Evolutionary conservation across 37 sponge, comb jelly and placozoan genomes (phyloP).

Genomic region (Cladorhizidae sp.): DNA sequence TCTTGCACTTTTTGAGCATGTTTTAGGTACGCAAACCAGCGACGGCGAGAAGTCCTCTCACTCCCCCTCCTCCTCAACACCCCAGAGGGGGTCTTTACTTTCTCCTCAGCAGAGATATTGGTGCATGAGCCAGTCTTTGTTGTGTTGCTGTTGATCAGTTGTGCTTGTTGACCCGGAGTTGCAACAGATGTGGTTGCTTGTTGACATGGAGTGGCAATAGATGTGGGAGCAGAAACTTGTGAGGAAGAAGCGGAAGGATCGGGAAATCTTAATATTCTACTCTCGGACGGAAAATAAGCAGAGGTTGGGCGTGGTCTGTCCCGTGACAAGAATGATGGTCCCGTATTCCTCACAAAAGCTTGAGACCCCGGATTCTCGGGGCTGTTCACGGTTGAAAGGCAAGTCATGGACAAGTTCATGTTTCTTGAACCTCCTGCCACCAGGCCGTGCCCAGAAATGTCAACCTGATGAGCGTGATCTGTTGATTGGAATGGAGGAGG

Average conservation of each 20-base stretch:
- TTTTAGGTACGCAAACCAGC: too few relatives aligned
- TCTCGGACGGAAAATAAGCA: slow-evolving; percentile 7
- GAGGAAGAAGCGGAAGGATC: background rate
- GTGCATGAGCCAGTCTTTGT: slow-evolving; percentile 13
- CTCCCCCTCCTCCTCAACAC: background rate
- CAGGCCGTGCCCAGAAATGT: background rate
- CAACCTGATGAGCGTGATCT: background rate
- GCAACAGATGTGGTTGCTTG: too few relatives aligned
- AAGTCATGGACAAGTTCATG: background rate
- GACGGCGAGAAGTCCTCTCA: too few relatives aligned
- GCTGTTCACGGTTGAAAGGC: background rate
- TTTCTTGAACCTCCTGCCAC: background rate
- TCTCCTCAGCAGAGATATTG: background rate
- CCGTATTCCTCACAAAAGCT: background rate
- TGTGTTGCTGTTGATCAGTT: background rate
- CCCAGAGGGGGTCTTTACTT: background rate
- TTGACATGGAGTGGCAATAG: background rate
- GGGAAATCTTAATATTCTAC: background rate
- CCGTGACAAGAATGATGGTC: background rate
- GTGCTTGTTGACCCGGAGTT: background rate
- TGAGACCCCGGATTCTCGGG: background rate
- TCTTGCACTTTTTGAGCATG: too few relatives aligned
- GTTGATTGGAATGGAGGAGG: slow-evolving; percentile 35
- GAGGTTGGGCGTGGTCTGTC: slow-evolving; percentile 29
- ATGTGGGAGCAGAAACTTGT: too few relatives aligned